A percentile compares a stretch with the other conserved stretches of the same genome.
Conservation (phyloP, 35 echinoderm and acorn worm species). For the Patiria miniata region DNA sequence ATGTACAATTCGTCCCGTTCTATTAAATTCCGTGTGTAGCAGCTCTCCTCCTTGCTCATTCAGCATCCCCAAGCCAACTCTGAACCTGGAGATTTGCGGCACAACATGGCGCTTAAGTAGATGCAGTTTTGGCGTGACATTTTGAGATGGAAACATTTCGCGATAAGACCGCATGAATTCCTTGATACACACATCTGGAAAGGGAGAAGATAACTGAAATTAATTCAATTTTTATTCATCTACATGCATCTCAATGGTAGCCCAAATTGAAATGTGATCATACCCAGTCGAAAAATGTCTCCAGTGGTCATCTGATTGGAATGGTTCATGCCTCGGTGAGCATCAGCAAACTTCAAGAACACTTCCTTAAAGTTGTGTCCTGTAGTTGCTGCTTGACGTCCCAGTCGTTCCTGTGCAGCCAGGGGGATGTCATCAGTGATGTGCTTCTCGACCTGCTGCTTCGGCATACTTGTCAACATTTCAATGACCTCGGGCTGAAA, state of each 20-base stretch:
- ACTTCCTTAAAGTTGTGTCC: background rate
- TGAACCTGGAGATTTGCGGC: conserved; percentile 23
- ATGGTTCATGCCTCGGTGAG: background rate
- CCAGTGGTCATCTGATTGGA: background rate
- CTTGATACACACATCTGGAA: conserved; percentile 54
- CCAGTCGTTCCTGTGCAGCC: background rate
- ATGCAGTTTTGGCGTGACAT: conserved; percentile 62
- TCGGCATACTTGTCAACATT: background rate
- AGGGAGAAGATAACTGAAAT: background rate
- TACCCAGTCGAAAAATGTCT: background rate
- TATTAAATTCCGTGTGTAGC: conserved; percentile 48
- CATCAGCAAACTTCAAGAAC: conserved; percentile 22
- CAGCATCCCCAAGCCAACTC: conserved; percentile 33
- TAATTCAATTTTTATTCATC: background rate
- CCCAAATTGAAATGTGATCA: no score
- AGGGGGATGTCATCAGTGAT: background rate
- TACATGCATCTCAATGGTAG: background rate
- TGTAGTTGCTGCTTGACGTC: background rate
- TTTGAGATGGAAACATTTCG: conserved; percentile 21
- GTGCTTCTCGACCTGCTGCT: background rate
- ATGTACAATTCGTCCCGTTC: conserved; percentile 1
- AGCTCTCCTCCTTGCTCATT: conserved; percentile 63
- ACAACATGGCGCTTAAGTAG: conserved; percentile 57
- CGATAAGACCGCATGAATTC: conserved; percentile 40
- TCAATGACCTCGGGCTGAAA: conserved; percentile 15